Evolutionary conservation across 23 tunicate genomes (phyloP).

Genomic region (Trididemnum nubilum): DNA sequence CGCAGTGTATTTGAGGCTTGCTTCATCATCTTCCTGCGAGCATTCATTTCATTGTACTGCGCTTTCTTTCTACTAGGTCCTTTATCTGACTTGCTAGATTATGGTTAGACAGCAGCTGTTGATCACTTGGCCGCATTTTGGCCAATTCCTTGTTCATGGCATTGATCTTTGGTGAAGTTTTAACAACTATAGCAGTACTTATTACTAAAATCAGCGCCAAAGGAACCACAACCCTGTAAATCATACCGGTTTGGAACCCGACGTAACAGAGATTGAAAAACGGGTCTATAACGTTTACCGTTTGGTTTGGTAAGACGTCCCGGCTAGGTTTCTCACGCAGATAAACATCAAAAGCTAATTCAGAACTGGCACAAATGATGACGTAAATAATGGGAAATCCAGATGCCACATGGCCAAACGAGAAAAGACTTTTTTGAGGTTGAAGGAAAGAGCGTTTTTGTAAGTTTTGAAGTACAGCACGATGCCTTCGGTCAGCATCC

Average conservation of each 20-base stretch:
- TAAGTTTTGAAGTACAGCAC: conserved; percentile 63
- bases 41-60: neutral
- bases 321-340: conserved; percentile 19
- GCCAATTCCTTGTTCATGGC: conserved; percentile 30
- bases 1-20: conserved; percentile 31
- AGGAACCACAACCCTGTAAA: conserved; percentile 51
- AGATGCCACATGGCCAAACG: conserved; percentile 39
- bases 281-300: neutral
- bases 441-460: conserved; percentile 59
- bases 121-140: conserved; percentile 52
- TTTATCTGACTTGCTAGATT: neutral
- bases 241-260: conserved; percentile 41
- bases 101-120: conserved; percentile 17
- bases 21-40: neutral
- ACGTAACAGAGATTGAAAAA: conserved; percentile 53
- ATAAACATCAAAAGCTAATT: conserved; percentile 30
- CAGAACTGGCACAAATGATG: conserved; percentile 37
- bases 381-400: conserved; percentile 57
- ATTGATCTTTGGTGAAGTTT: conserved; percentile 49
- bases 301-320: neutral
- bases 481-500: conserved; percentile 78
- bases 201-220: conserved; percentile 32
- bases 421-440: conserved; percentile 34
- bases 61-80: neutral
- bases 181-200: conserved; percentile 18